Evolutionary conservation across 2,888 invertebrate species (phyloP), one percentile per base, ranked within the genome.

Genomic region (Stegophylla sp.): DNA sequence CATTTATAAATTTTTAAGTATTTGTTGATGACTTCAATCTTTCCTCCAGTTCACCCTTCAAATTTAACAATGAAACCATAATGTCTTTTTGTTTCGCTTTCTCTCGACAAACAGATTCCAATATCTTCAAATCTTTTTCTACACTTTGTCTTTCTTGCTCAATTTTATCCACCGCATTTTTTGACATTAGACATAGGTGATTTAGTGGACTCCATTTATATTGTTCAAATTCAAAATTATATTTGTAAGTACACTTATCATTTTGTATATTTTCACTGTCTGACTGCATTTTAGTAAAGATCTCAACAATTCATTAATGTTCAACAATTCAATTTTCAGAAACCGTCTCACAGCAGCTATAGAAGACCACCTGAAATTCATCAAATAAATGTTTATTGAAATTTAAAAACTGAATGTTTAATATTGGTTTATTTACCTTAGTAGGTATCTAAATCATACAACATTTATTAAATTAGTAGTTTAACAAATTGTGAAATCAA

Each of bases 201-300:
- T 13, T 13, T 3, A 45, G 20, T 7, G 20, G 15, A 5, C 13
- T 3, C 75, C 75, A 76, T 41, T 41, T 13, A 26, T 23, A 72
- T 53, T 76, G 51, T 66, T 76, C 75, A 53, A 76, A 76, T 13
- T 76, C 75, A 66, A 76, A 76, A 9, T 1, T 3, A 53, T 53
- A 66, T 56, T 17, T 53, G 9, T 43, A 26, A 34, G 15, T 23
- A 9, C 20, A 3, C 17, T 3, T 34, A 9, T 0, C 61, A 63
- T 20, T 28, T 41, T 76, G 3, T 53, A n/a, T 15, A 13, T 66
- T 3, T 43, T 64, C 41, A 1, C 23, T 9, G 3, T 26, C 0
- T 0, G 4, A n/a, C 13, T 66, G 3, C 45, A 45, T 63, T 51
- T 34, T 34, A 28, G 34, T 34, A 34, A 34, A 34, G 48, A 15